Evolutionary conservation across 2,797 vertebrate genomes (phyloP), one percentile per base, ranked within the genome.

Genomic region (Scarus forsteni): DNA sequence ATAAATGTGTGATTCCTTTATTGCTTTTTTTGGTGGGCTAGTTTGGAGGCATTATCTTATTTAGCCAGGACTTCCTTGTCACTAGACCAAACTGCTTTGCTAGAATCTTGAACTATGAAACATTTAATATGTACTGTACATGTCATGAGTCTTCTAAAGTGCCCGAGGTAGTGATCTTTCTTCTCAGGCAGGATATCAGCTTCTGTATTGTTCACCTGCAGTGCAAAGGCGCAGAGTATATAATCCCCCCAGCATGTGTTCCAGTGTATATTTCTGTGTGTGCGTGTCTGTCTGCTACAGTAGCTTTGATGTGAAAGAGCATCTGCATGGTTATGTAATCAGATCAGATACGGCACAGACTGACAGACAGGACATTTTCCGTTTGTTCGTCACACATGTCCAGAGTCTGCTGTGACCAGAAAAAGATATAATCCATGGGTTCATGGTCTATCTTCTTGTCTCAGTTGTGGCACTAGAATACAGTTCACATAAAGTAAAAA

Each of bases 151-250:
- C 63, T 51, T 4, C 50, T 44, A 14, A 36, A 48, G 56, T 35
- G 68, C 78, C 75, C 1, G 34, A 44, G 62, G 60, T 53, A 27
- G 52, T 49, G 1, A 0, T 60, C 42, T 58, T 35, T 76, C 64
- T 44, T 8, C 75, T 42, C 46, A 0, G 53, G 60, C 42, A 75
- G 54, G 60, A 51, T 81, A 81, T 83, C 82, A 70, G 15, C 70
- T 85, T 82, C 76, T 57, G 16, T 79, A 69, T 81, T 85, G 71
- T 85, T 81, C 79, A 69, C 42, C 35, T 66, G 48, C 66, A 70
- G 66, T 71, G 64, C 45, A 56, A 13, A 73, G 51, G 56, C 73
- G 42, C 45, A 66, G 11, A n/a, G 48, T 34, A 8, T 57, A 7
- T 59, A 40, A 45, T 52, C 18, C 44, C 56, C 40, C 38, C 8